Evolutionary conservation across 1,140 invertebrate species (phyloP), one percentile per base, ranked within the genome.

Genomic region (Drosophila virilis): DNA sequence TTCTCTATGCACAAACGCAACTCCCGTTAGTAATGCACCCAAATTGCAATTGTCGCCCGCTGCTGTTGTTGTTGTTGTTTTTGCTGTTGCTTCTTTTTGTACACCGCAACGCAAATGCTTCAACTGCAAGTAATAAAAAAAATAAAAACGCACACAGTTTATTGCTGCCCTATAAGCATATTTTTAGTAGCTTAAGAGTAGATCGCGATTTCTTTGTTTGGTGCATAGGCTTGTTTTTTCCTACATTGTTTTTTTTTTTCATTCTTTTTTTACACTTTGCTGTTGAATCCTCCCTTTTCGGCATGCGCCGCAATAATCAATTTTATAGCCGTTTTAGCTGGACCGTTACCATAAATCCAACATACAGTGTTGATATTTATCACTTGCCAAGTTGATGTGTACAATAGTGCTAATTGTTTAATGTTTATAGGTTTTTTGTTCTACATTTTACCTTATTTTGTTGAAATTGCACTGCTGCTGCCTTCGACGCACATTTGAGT

Each of bases 271-370:
- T 76, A 35, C 51, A 58, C 69, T 69, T 72, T 73, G 51, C 59
- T 80, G 66, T 79, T 73, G 75, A 86, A 88, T 85, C 79, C 84
- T 86, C 84, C 82, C 83, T 88, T 72, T 88, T 88, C 79, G 84
- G 79, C 82, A 88, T 88, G 82, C 82, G 83, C 83, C 83, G 83
- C 82, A 86, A 86, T 81, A 86, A 86, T 86, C 82, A 86, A 86
- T 86, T 71, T 58, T 69, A 38, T 55, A 32, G 70, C 55, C 33
- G 12, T 32, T 33, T 48, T 50, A 32, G 50, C 28, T 55, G 37
- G 54, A 43, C 54, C 38, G 42, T 13, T 40, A 22, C 55, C 46
- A 51, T 45, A 43, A 33, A 13, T 8, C 9, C 28, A 42, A 8
- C n/a, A 40, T 33, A 48, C 17, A 22, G 32, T 6, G 52, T 64